A percentile compares a stretch with the other conserved stretches of the same genome.
Conservation (phyloP, 2,113 vertebrate genomes). For the Lethenteron reissneri region DNA sequence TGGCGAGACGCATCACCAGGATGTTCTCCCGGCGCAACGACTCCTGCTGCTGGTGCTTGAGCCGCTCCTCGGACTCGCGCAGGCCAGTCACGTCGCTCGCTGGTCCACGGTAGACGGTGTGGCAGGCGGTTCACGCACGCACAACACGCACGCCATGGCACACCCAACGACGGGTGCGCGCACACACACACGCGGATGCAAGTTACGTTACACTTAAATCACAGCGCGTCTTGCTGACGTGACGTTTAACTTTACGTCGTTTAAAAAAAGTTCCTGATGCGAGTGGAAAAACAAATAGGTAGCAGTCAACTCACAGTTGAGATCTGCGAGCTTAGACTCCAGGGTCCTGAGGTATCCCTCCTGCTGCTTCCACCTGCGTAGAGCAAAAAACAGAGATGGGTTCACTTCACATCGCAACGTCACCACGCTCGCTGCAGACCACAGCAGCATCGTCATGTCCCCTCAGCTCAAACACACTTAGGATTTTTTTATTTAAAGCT, state of each 20-base stretch:
- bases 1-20: conserved; percentile 90
- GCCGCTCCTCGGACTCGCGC: conserved; percentile 90
- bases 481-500: neutral
- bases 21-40: conserved; percentile 97
- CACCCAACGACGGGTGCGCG: neutral
- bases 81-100: conserved; percentile 87
- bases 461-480: conserved; percentile 7
- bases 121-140: conserved; percentile 8
- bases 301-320: conserved; percentile 63
- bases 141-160: neutral
- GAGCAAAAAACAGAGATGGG: conserved; percentile 12
- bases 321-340: conserved; percentile 88
- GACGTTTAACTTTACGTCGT: no score
- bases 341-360: conserved; percentile 84
- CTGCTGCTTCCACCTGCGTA: conserved; percentile 80
- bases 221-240: neutral
- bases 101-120: conserved; percentile 14
- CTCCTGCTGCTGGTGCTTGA: conserved; percentile 96
- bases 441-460: conserved; percentile 10
- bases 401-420: no score
- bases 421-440: no score
- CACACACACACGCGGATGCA: neutral
- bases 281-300: neutral
- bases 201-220: neutral
- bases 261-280: neutral